Percentiles rank a stretch among this genome's conserved stretches.
These are phyloP conservation scores for Trileptium ribeirensis DNA, from an alignment of 2,888 invertebrate species.

Conservation along the genomic window DNA sequence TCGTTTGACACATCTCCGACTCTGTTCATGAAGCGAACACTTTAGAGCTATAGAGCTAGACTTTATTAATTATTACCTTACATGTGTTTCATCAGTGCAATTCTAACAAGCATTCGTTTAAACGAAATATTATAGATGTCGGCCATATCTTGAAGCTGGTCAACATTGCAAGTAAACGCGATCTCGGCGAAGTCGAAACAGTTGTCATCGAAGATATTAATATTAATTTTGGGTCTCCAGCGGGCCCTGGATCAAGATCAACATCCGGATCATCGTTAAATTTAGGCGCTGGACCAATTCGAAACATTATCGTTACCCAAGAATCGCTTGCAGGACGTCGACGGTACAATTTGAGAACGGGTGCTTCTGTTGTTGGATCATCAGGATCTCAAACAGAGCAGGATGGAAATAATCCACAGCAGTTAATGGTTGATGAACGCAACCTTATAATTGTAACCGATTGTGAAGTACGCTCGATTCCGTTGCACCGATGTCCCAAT, in stretches of 20 bases:
- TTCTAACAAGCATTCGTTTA: too few species aligned
- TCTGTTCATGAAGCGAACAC: too few species aligned
- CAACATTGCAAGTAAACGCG: constrained; percentile 29
- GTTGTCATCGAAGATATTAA: constrained; percentile 73
- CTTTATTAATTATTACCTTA: too few species aligned
- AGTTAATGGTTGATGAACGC: background rate
- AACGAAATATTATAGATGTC: too few species aligned
- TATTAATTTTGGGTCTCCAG: constrained; percentile 19
- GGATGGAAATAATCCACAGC: constrained; percentile 30
- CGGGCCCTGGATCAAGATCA: constrained; percentile 61
- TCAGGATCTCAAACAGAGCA: background rate
- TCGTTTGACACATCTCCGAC: too few species aligned
- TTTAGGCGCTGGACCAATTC: constrained; percentile 53
- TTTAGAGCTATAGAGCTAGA: too few species aligned
- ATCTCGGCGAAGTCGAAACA: constrained; percentile 55
- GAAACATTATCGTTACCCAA: background rate
- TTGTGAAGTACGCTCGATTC: background rate
- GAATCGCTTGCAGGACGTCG: background rate
- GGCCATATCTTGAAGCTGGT: constrained; percentile 44
- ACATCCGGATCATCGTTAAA: constrained; percentile 63
- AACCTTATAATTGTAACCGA: background rate
- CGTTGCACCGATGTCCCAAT: background rate
- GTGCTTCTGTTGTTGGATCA: too few species aligned
- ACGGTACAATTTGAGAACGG: background rate
- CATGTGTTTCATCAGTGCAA: too few species aligned